Base-by-base conservation (phyloP, 2,888 invertebrate genomes). In the Hesperia comma region DNA sequence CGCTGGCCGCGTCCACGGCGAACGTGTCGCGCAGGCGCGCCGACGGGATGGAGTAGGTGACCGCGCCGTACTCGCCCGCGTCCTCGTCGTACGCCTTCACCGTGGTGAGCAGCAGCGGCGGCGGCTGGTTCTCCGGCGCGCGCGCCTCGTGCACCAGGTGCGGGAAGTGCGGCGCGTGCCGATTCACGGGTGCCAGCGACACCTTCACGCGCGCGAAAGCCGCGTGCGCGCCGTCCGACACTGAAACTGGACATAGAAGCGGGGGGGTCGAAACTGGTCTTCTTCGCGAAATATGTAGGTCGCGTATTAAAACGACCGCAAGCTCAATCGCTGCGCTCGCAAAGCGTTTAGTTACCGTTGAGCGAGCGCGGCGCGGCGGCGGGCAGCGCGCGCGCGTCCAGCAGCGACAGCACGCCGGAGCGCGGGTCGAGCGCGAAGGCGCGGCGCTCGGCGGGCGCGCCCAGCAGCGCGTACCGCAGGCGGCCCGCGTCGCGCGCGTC, bases 141-240 rank as follows among this genome's bases (percentile, higher is more conserved):
- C 95, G 95, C 6, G 96, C 97, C 79, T 97, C 96, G 82, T 97
- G 95, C 68, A 96, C 93, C 1, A 95, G 91, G 80, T 96, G 95
- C 15, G 95, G 94, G 86, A 99, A 98, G 70, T 94, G 93, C 10
- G 98, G 98, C 74, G 96, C 83, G 95, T 94, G 73, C 94, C 93
- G 79, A 91, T 98, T 98, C 70, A 96, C 95, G 8, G 97, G 95
- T 68, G 96, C 90, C 70, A 96, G 94, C 77, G 96, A 94, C 58
- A 97, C 95, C 90, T 96, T 96, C 15, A 97, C 94, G 72, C 97
- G 93, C 0, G 98, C 95, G 87, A 97, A 98, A 72, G 95, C 96
- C 7, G 98, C 98, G 90, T 98, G 98, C 43, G 99, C 97, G 40
- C 99, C 99, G 92, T 99, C 99, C 64, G 97, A 97, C 46, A 98